phyloP scores from a whole-genome alignment of 2,113 vertebrate species.

The Tachysurus vachellii region DNA sequence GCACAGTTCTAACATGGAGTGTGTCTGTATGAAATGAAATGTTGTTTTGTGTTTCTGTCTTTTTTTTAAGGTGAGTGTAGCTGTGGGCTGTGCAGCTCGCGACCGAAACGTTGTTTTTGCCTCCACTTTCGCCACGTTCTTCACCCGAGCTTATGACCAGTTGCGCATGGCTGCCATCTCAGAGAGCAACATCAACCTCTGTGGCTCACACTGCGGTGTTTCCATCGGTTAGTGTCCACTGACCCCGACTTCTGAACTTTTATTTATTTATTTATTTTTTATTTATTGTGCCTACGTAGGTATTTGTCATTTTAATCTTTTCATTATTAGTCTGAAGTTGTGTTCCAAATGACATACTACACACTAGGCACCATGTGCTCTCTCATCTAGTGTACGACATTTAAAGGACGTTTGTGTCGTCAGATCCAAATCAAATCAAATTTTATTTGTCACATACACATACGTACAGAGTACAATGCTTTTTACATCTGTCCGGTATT shows the following conservation, averaged over 20 bases:
- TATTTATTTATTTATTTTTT: not conserved
- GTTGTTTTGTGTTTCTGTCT: not conserved
- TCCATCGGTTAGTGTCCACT: constrained; percentile 83
- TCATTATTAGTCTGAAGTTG: not conserved
- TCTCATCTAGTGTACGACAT: too few species aligned
- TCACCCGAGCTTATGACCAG: constrained; percentile 88
- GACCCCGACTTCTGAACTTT: not conserved
- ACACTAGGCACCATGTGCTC: too few species aligned
- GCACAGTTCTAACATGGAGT: not conserved
- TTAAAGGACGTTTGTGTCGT: too few species aligned
- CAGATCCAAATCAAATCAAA: too few species aligned
- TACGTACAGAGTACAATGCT: too few species aligned
- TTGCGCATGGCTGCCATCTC: constrained; percentile 94
- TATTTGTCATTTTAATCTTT: not conserved
- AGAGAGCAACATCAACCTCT: constrained; percentile 91
- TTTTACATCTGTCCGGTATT: too few species aligned
- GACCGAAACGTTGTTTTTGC: constrained; percentile 87
- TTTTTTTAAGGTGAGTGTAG: constrained; percentile 82
- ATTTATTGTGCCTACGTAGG: not conserved
- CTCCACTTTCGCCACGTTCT: constrained; percentile 90
- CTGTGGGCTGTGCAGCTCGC: constrained; percentile 86
- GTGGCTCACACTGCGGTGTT: constrained; percentile 90
- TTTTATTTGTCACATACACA: too few species aligned
- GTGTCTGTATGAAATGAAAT: not conserved
- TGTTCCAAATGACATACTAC: too few species aligned